phyloP scores from a whole-genome alignment of 2,888 invertebrate genomes.

The Notocelia uddmanniana region DNA sequence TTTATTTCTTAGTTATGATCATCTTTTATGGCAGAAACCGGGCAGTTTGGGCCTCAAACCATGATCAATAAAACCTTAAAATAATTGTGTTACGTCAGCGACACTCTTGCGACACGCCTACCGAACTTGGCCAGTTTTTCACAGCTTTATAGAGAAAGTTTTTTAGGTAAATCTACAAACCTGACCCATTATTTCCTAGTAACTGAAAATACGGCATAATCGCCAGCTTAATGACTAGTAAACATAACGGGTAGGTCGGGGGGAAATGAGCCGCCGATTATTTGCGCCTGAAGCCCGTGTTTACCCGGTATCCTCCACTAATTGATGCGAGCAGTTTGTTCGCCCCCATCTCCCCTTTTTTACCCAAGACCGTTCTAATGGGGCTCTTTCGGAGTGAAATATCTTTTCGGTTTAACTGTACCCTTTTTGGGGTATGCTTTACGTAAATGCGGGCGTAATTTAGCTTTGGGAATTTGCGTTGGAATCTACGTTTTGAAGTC shows the following conservation, averaged over 20 bases:
- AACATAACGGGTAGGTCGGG: conserved; percentile 45
- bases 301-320: conserved; percentile 48
- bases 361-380: conserved; percentile 49
- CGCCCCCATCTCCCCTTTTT: conserved; percentile 38
- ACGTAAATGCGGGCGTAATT: conserved; percentile 39
- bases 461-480: conserved; percentile 29
- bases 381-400: conserved; percentile 50
- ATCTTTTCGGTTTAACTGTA: conserved; percentile 49
- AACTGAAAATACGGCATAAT: conserved; percentile 33
- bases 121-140: no score
- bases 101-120: no score
- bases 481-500: conserved; percentile 32
- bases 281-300: conserved; percentile 49
- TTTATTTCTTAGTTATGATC: no score
- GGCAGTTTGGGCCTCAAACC: no score
- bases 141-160: no score
- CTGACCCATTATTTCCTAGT: conserved; percentile 11
- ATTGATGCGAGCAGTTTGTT: conserved; percentile 49
- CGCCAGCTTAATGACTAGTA: conserved; percentile 50
- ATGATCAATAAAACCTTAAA: no score
- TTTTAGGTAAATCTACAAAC: neutral
- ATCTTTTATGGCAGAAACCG: no score
- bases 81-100: no score
- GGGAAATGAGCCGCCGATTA: conserved; percentile 45
- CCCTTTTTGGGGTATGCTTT: conserved; percentile 44